Base-by-base conservation (phyloP, 2,888 invertebrate species). In the Embidobia sp. region DNA sequence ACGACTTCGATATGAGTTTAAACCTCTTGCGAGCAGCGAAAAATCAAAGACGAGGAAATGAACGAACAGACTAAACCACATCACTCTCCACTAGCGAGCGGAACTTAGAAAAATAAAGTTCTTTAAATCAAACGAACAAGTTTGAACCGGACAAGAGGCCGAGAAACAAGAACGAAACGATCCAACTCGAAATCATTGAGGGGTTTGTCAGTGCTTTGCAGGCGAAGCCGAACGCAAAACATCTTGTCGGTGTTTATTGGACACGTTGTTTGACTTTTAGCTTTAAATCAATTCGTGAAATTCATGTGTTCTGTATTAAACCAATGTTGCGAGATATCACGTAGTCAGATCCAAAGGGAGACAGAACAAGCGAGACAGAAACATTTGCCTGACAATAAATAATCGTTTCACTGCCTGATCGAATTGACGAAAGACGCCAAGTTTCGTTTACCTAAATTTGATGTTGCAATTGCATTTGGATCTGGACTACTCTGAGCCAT, bases 1-100 rank as follows among this genome's bases (percentile, higher is more conserved):
- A 88, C 89, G 29, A 88, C 89, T 53, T 86, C 90, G 79, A 90
- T 90, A 87, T 90, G 87, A 88, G 82, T 66, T 16, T 55, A 64
- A 53, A 46, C 7, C 5, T 10, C 2, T 16, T 5, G 1, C 19
- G 5, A 49, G 26, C 11, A 19, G 8, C 48, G 18, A 11, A 10
- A 8, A 31, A 55, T 4, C 22, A 2, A 11, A 3, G 10, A 48
- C 37, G n/a, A 15, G 40, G 13, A 49, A 16, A 26, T 35, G 11
- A 69, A 31, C 33, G 8, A 67, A 42, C 15, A 67, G 42, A 78
- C 75, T 63, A 46, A 46, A 22, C 31, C 10, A 19, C 42, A 44
- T 22, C 26, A 40, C 4, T 8, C 19, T 64, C 44, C 33, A 19
- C 64, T 5, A 11, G 37, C 22, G 13, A 19, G 48, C 19, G 18